Evolutionary conservation across 2,797 vertebrate genomes (phyloP).

Genomic region (Buceros bicornis): DNA sequence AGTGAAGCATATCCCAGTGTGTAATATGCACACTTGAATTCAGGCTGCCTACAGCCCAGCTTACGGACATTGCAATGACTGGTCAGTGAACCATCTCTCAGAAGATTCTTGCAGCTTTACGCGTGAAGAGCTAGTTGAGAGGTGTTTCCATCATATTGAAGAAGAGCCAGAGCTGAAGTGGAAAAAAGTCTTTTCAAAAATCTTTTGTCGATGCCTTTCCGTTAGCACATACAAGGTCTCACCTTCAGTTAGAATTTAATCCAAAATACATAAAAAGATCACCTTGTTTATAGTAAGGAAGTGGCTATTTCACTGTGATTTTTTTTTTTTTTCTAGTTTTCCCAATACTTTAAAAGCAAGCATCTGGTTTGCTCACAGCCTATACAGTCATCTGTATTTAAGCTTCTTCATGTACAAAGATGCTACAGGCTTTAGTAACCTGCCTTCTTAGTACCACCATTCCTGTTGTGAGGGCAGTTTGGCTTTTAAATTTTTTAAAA

Average conservation of each 20-base stretch:
- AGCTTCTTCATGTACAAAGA: not conserved
- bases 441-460: accelerated
- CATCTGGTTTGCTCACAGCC: not conserved
- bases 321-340: not conserved
- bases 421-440: not conserved
- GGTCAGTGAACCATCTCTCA: not conserved
- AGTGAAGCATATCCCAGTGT: not conserved
- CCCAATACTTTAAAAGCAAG: not conserved
- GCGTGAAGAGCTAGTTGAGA: not conserved
- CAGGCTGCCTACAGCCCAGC: not conserved
- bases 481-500: not conserved
- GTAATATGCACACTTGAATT: not conserved
- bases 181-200: not conserved
- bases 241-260: not conserved
- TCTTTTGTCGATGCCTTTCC: not conserved
- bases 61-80: not conserved
- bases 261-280: not conserved
- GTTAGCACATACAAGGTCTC: not conserved
- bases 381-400: not conserved
- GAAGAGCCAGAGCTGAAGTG: not conserved
- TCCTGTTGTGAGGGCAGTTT: not conserved
- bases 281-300: constrained; percentile 21
- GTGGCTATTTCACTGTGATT: not conserved
- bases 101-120: not conserved
- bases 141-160: not conserved